Evolutionary conservation across 1,140 invertebrate genomes (phyloP).

Genomic region (Neotoxoptera formosana): DNA sequence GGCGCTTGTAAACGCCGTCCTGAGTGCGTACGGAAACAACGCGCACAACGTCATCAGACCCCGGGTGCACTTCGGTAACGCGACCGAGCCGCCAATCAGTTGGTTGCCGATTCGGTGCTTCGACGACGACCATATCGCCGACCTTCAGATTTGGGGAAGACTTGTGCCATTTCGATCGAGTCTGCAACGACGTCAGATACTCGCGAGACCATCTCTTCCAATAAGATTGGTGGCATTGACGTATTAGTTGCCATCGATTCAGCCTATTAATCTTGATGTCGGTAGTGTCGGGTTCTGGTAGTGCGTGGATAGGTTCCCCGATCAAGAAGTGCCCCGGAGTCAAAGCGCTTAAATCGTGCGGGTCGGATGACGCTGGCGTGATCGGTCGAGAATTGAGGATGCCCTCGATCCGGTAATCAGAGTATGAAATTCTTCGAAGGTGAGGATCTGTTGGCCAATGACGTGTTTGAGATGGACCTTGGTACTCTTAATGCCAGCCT

Average conservation of each 20-base stretch:
- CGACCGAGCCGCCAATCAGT: neutral
- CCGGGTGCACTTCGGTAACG: neutral
- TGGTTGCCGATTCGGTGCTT: neutral
- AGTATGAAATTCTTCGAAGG: slow-evolving; percentile 62
- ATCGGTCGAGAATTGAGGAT: slow-evolving; percentile 63
- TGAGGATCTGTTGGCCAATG: slow-evolving; percentile 58
- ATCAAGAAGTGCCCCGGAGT: slow-evolving; percentile 63
- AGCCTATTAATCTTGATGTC: neutral
- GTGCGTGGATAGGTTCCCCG: too few species aligned
- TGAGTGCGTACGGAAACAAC: too few species aligned
- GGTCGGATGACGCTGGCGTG: slow-evolving; percentile 58
- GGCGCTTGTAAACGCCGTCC: too few species aligned
- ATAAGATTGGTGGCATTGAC: slow-evolving; percentile 8
- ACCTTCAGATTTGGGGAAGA: neutral
- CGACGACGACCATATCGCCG: neutral
- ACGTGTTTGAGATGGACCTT: too few species aligned
- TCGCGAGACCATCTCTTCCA: too few species aligned
- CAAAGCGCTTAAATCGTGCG: slow-evolving; percentile 60
- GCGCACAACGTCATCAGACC: too few species aligned
- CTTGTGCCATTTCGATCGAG: slow-evolving; percentile 39
- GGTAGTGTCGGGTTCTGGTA: slow-evolving; percentile 7
- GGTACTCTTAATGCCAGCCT: too few species aligned
- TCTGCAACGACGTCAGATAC: too few species aligned
- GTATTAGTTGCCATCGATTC: neutral
- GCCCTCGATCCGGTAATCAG: slow-evolving; percentile 62